Evolutionary conservation across 2,888 invertebrate species (phyloP), one percentile per base, ranked within the genome.

Genomic region (Nesidiocoris tenuis): DNA sequence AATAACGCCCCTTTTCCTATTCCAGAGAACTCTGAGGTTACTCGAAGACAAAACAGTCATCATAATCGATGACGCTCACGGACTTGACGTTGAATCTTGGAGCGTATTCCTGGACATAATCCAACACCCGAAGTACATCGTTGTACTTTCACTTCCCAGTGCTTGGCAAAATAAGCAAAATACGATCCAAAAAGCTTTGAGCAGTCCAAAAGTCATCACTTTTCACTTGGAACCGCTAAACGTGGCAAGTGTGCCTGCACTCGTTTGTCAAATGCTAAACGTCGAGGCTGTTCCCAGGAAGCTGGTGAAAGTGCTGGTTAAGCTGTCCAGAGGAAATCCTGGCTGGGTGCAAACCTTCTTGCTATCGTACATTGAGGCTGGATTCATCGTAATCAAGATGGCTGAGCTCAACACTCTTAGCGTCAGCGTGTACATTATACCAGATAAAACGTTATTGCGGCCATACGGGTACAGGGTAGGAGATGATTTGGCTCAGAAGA

Each of bases 241-340:
- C 22, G 76, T 82, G 0, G 79, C 82, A 1, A 84, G 84, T 82
- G 83, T 88, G 61, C 83, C 87, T 0, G 82, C 86, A 23, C 83
- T 90, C 24, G 87, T 87, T 24, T 90, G 90, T 79, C 88, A 88
- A 83, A 85, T 89, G 80, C 83, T 90, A 78, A 86, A 87, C 66
- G 88, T 88, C 0, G 82, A 84, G 65, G 89, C 86, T 0, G 86
- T 89, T 19, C 86, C 88, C 0, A 82, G 81, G 63, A 85, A 86
- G 75, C 82, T 90, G 70, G 85, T 87, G 76, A 83, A 84, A 18
- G 63, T 79, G 16, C 67, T 80, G 24, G 68, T 76, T 18, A 78
- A 77, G 39, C 67, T 77, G 57, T 79, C 79, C 12, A 68, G 77
- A 67, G 80, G 81, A 19, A 80, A 80, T 67, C 80, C 81, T 16